phyloP scores from a whole-genome alignment of 2,888 invertebrate species.

The Cyaniris semiargus region DNA sequence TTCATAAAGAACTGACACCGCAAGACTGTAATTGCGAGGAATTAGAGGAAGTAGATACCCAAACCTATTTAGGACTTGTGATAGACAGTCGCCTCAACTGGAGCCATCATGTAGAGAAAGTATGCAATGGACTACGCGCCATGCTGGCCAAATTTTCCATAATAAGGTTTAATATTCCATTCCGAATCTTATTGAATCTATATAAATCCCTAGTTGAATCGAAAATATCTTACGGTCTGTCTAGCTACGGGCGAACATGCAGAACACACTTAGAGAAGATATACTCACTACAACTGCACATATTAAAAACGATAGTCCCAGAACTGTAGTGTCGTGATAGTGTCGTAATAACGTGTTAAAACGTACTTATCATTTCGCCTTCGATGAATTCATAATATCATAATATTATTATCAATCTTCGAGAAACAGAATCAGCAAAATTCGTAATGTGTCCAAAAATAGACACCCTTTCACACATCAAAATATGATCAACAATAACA shows the following conservation, averaged over 20 bases:
- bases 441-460: background rate
- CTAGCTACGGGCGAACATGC: conserved; percentile 32
- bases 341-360: too few species aligned
- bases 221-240: background rate
- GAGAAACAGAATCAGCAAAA: too few species aligned
- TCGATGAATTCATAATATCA: too few species aligned
- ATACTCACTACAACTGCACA: conserved; percentile 1
- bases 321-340: too few species aligned
- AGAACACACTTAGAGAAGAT: background rate
- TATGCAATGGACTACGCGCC: conserved; percentile 34
- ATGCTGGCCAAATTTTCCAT: conserved; percentile 35
- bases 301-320: conserved; percentile 18
- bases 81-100: conserved; percentile 34
- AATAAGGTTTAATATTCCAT: conserved; percentile 33
- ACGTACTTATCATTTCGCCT: too few species aligned
- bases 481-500: background rate
- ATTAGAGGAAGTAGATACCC: conserved; percentile 32
- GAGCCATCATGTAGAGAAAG: conserved; percentile 31
- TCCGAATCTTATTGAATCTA: too few species aligned
- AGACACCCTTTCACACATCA: background rate
- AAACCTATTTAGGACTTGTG: conserved; percentile 34
- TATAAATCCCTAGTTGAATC: background rate
- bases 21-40: conserved; percentile 32
- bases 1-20: background rate
- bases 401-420: too few species aligned